A percentile compares a stretch with the other conserved stretches of the same genome.
Conservation (phyloP, 2,113 vertebrate genomes). For the Numida meleagris region DNA sequence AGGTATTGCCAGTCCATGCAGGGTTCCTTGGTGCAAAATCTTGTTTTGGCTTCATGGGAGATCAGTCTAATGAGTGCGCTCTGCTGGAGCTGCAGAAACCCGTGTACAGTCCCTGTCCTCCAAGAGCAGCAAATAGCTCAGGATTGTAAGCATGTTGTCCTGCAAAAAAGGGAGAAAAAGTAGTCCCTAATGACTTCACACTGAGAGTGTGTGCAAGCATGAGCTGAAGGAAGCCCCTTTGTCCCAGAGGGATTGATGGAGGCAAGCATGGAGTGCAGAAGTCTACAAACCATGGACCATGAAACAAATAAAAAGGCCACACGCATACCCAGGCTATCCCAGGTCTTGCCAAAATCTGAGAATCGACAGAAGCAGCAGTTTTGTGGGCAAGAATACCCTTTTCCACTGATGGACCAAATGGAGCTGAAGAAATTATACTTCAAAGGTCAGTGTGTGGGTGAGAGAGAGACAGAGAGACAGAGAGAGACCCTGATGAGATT, state of each 20-base stretch:
- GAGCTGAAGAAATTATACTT: not conserved
- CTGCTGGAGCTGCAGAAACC: not conserved
- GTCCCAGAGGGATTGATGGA: not conserved
- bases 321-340: not conserved
- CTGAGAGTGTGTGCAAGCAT: not conserved
- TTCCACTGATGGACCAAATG: not conserved
- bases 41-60: not conserved
- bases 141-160: not conserved
- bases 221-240: not conserved
- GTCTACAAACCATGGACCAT: not conserved
- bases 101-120: not conserved
- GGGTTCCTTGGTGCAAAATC: not conserved
- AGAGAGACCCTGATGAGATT: not conserved
- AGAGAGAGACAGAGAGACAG: not conserved
- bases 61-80: not conserved
- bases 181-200: not conserved
- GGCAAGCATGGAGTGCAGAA: not conserved
- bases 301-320: not conserved
- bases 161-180: not conserved
- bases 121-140: not conserved
- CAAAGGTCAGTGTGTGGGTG: not conserved
- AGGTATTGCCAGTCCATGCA: not conserved
- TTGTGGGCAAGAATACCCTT: not conserved
- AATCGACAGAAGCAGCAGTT: not conserved
- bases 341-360: not conserved